These are phyloP conservation scores for Encarsia formosa DNA, from an alignment of 2,888 invertebrate genomes.

Conservation along the genomic window DNA sequence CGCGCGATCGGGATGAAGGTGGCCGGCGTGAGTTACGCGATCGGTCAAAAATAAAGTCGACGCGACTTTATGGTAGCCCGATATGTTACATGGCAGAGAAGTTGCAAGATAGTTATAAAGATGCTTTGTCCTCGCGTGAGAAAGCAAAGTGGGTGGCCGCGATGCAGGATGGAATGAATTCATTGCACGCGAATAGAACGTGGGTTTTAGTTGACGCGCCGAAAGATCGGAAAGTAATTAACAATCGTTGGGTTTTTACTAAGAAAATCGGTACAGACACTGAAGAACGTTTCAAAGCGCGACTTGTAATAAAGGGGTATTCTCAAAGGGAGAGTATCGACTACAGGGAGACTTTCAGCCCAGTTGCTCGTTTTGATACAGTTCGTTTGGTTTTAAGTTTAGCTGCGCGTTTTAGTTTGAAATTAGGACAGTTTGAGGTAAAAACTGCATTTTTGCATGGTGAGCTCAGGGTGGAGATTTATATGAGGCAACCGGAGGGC, in stretches of 20 bases:
- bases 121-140: too few species aligned
- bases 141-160: background rate
- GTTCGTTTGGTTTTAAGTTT: constrained; percentile 32
- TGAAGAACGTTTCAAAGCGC: constrained; percentile 31
- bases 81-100: too few species aligned
- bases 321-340: constrained; percentile 33
- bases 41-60: too few species aligned
- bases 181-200: background rate
- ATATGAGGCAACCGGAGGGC: background rate
- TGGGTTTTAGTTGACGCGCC: background rate
- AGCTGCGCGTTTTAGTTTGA: constrained; percentile 26
- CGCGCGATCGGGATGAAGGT: too few species aligned
- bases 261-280: constrained; percentile 23
- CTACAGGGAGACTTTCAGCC: constrained; percentile 36
- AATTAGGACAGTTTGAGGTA: constrained; percentile 2
- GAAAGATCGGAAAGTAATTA: background rate
- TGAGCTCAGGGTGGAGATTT: constrained; percentile 4
- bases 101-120: too few species aligned
- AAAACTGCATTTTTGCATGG: constrained; percentile 5
- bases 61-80: too few species aligned
- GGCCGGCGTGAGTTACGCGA: too few species aligned
- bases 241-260: background rate
- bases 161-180: background rate
- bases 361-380: constrained; percentile 33
- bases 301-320: constrained; percentile 38